Evolutionary conservation across 2,888 invertebrate species (phyloP).

Genomic region (Lasioglossum oenotherae): DNA sequence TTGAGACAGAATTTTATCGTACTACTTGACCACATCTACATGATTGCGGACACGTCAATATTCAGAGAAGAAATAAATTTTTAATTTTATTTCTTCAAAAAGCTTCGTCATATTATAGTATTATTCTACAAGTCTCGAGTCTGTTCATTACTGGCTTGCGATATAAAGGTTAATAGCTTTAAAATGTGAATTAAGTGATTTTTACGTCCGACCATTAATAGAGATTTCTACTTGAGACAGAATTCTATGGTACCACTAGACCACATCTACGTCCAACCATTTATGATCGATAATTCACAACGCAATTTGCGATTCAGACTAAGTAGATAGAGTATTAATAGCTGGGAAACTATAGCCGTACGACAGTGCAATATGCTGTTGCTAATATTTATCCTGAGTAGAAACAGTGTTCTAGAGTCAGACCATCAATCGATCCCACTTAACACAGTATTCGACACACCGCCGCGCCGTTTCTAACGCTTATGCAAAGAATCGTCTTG

Average conservation of each 20-base stretch:
- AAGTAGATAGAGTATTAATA: not conserved
- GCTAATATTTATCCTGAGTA: not conserved
- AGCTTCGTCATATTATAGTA: not conserved
- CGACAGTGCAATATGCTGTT: not conserved
- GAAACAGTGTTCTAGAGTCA: not conserved
- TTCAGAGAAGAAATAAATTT: too few species aligned
- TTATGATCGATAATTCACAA: not conserved
- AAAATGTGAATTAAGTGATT: not conserved
- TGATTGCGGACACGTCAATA: too few species aligned
- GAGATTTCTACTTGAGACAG: not conserved
- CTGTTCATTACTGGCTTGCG: not conserved
- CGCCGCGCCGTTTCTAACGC: not conserved
- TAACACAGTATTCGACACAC: not conserved
- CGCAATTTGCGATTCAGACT: not conserved
- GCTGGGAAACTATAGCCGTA: not conserved
- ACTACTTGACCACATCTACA: too few species aligned
- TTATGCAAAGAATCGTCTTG: not conserved
- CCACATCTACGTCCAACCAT: not conserved
- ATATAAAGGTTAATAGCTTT: not conserved
- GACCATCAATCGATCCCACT: not conserved
- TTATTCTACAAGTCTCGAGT: not conserved
- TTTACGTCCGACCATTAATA: not conserved
- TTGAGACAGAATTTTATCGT: too few species aligned
- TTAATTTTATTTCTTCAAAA: not conserved
- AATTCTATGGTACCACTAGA: not conserved